phyloP scores from a whole-genome alignment of 2,888 invertebrate species.

The Lochmaea crataegi region DNA sequence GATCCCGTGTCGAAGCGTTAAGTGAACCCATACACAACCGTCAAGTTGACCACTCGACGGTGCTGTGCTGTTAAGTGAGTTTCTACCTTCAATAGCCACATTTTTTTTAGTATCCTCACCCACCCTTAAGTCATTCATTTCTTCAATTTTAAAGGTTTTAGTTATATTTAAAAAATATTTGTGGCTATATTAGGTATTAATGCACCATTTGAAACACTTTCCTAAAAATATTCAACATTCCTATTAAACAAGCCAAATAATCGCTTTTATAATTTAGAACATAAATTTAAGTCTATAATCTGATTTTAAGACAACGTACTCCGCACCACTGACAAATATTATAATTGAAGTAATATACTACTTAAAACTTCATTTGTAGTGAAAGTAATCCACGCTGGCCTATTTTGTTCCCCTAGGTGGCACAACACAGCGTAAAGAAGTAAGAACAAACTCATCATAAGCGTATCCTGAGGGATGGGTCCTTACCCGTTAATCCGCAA shows the following conservation, averaged over 20 bases:
- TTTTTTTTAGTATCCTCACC: too few species aligned
- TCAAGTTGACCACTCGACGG: too few species aligned
- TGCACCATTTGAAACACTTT: too few species aligned
- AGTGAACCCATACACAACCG: too few species aligned
- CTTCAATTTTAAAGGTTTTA: too few species aligned
- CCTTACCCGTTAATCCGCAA: constrained; percentile 12
- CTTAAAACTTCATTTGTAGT: not conserved
- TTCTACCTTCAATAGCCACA: too few species aligned
- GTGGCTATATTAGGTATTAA: too few species aligned
- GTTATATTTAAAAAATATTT: too few species aligned
- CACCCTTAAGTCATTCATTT: too few species aligned
- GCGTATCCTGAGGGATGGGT: constrained; percentile 16
- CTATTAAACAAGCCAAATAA: not conserved
- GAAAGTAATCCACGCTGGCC: constrained; percentile 1
- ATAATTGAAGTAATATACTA: not conserved
- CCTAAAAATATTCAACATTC: too few species aligned
- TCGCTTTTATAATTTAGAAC: not conserved
- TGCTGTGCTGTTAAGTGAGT: too few species aligned
- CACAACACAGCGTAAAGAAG: constrained; percentile 14
- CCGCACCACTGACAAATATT: not conserved
- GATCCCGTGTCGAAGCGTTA: too few species aligned
- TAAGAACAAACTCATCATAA: constrained; percentile 10
- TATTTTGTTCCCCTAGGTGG: not conserved
- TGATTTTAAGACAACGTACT: not conserved
- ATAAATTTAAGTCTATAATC: not conserved